Conservation (phyloP, 2,797 vertebrate species). For the Tympanoctomys barrerae region DNA sequence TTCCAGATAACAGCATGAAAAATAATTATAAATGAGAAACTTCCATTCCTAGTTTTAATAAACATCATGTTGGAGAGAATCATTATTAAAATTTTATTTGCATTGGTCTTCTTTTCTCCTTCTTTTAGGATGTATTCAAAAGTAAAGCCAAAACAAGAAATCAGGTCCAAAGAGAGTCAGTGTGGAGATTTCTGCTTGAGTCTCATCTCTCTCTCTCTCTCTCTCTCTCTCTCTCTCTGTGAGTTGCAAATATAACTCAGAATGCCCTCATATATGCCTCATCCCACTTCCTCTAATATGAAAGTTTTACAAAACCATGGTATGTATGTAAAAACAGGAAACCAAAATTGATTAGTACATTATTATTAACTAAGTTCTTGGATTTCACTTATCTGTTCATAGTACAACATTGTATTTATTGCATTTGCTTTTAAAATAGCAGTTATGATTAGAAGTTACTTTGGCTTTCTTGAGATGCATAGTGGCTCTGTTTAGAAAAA, state of each 20-base stretch:
- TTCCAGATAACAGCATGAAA: not conserved
- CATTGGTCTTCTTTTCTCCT: not conserved
- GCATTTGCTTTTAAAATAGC: constrained; percentile 45
- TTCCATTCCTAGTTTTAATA: constrained; percentile 40
- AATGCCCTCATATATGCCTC: not conserved
- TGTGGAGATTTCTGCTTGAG: not conserved
- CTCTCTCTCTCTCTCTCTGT: too few species aligned
- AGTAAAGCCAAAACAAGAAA: not conserved
- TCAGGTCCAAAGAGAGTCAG: not conserved
- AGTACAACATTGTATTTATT: not conserved
- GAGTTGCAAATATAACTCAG: not conserved
- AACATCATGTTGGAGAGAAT: not conserved
- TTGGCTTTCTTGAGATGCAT: constrained; percentile 23
- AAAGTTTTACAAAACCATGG: not conserved
- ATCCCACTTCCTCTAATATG: not conserved
- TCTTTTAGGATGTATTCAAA: not conserved
- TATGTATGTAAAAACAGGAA: not conserved
- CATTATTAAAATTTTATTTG: constrained; percentile 23
- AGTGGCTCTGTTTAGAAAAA: constrained; percentile 11
- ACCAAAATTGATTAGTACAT: not conserved
- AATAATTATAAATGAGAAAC: not conserved
- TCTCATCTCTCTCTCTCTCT: not conserved
- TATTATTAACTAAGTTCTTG: constrained; percentile 37
- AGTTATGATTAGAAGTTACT: constrained; percentile 6
- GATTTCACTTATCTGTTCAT: not conserved